These are phyloP conservation scores for Oreocharis arfaki DNA, from an alignment of 2,113 vertebrate genomes.

Conservation along the genomic window DNA sequence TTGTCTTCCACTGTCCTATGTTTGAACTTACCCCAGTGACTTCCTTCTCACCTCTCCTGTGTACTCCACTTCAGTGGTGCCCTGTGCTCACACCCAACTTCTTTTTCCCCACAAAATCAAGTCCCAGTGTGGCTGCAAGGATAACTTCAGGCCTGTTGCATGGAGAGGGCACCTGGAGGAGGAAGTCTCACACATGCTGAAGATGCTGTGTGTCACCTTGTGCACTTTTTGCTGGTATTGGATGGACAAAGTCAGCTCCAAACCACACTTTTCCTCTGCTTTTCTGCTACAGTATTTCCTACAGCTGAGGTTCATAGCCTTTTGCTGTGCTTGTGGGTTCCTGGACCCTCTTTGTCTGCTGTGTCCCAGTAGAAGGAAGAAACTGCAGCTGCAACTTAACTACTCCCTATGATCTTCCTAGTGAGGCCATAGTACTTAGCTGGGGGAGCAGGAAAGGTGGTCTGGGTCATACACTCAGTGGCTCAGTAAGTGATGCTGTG, in stretches of 20 bases:
- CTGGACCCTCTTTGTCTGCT: neutral
- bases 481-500: neutral
- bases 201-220: neutral
- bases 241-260: neutral
- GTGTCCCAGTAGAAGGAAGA: neutral
- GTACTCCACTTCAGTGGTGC: neutral
- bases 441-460: neutral
- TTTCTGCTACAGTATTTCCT: neutral
- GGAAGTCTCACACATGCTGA: neutral
- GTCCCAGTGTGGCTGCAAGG: neutral
- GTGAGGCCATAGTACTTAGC: neutral
- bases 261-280: neutral
- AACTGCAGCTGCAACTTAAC: neutral
- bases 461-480: neutral
- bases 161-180: neutral
- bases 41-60: neutral
- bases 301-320: neutral
- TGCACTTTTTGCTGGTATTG: neutral
- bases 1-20: neutral
- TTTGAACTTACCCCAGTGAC: neutral
- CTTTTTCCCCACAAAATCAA: neutral
- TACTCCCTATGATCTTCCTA: neutral
- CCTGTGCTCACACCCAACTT: neutral
- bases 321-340: neutral
- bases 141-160: neutral